Evolutionary conservation across 2,113 vertebrate genomes (phyloP), one percentile per base, ranked within the genome.

Genomic region (Cisticola juncidis): DNA sequence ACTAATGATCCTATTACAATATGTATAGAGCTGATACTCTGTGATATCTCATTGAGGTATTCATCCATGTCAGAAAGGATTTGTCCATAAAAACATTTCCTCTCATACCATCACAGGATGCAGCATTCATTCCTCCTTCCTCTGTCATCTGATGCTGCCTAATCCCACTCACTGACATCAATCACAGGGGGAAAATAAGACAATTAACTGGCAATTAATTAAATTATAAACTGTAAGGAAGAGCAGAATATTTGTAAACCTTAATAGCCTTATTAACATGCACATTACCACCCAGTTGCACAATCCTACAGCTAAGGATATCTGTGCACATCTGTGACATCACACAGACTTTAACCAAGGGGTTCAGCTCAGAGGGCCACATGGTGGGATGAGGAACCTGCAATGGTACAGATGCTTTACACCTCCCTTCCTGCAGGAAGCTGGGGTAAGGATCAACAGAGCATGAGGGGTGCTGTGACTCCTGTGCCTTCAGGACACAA

Each of bases 61-160:
- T 96, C 97, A 97, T 96, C 97, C 96, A 96, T 97, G 95, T 97
- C 94, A 14, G 95, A 92, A 97, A 90, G 86, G 95, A 97, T 98
- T 94, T 98, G 95, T 96, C 96, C 79, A 68, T 88, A 95, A 97
- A 96, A 95, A 94, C 80, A 84, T 93, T 92, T 96, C 94, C 93
- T 95, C 81, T 97, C 76, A 47, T 26, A 61, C 65, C 29, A 2
- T 87, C 90, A 89, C 29, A 91, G 91, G 80, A 96, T 79, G 54
- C 45, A 71, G 78, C 45, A 48, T 53, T 96, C 53, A 45, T 57
- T 93, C 90, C 88, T 82, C 35, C 84, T 95, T 95, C 94, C 95
- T 92, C 94, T 90, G 70, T 89, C 92, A 96, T 88, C 93, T 86
- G 91, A 96, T 96, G 86, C 82, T 92, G 92, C 92, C 88, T 97